Conservation (phyloP, 1,140 invertebrate genomes). For the Thalassaphorura encarpata region DNA sequence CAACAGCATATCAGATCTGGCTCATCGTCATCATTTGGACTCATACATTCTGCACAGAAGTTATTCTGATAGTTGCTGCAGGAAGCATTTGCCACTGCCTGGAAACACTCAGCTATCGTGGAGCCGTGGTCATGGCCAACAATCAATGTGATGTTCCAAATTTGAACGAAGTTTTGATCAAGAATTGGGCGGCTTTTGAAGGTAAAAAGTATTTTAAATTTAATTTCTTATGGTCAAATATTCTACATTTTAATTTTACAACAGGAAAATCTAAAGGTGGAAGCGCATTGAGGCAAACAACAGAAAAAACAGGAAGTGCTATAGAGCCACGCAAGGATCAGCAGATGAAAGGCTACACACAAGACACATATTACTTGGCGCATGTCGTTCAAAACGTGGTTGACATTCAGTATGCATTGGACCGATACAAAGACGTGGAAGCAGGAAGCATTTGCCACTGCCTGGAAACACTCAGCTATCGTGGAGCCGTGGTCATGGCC, state of each 20-base stretch:
- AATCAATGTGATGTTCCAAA: slow-evolving; percentile 30
- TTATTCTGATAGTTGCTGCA: slow-evolving; percentile 23
- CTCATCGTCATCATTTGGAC: slow-evolving; percentile 26
- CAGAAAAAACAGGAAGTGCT: slow-evolving; percentile 2
- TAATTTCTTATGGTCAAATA: neutral
- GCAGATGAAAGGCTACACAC: slow-evolving; percentile 15
- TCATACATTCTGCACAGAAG: slow-evolving; percentile 20
- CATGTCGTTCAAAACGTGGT: slow-evolving; percentile 31
- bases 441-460: slow-evolving; percentile 23
- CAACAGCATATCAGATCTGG: slow-evolving; percentile 27
- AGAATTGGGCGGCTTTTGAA: slow-evolving; percentile 32
- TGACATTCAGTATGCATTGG: slow-evolving; percentile 32
- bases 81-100: slow-evolving; percentile 26
- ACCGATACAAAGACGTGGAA: slow-evolving; percentile 32
- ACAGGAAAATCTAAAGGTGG: slow-evolving; percentile 4
- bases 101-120: slow-evolving; percentile 25
- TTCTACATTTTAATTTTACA: neutral
- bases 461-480: slow-evolving; percentile 21
- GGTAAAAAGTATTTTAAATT: too few species aligned
- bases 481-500: slow-evolving; percentile 29
- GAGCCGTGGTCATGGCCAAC: slow-evolving; percentile 31
- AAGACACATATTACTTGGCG: slow-evolving; percentile 27
- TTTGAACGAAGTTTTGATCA: slow-evolving; percentile 30
- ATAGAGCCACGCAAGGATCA: slow-evolving; percentile 1
- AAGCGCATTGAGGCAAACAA: neutral